Base-by-base conservation (phyloP, 2,888 invertebrate genomes). In the Lepidochrysops patricia region DNA sequence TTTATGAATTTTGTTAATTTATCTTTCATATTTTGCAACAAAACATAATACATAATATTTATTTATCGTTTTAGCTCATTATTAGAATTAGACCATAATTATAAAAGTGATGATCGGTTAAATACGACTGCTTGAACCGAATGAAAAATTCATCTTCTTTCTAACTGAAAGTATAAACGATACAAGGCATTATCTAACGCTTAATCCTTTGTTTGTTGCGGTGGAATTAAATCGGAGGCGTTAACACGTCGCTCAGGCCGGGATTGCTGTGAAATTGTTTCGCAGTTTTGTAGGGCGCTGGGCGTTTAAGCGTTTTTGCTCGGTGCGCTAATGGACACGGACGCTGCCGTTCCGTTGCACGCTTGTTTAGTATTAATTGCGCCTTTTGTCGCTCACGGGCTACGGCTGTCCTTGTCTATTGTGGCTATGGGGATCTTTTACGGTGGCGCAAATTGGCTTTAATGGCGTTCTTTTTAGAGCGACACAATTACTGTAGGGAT, bases 311-410 rank as follows among this genome's bases (percentile, higher is more conserved):
- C 72, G 72, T 75, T 79, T 77, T 76, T 76, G 70, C 72, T 62
- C 70, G 66, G 71, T 69, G 70, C 67, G 70, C 73, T 84, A 84
- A 82, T 82, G 81, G 81, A 79, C 73, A 74, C 73, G 75, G 75
- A 75, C 76, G 77, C 77, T 73, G 73, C 71, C 72, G 72, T 72
- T 73, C 72, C 74, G 75, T 72, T 74, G 69, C 70, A 70, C 72
- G 77, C 78, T 79, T 81, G 80, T 80, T 83, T 80, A 76, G 76
- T 82, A 83, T 83, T 84, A 83, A 83, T 85, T 84, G 82, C 80
- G 79, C 79, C 82, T 84, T 82, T 84, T 82, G 83, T 82, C 80
- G 79, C 77, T 71, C 72, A 71, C 80, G 79, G 77, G 76, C 75
- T 73, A 71, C 80, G 79, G 77, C 76, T 75, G 77, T 72, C 72